phyloP scores from a whole-genome alignment of 2,113 vertebrate genomes.

The Eclectus roratus region DNA sequence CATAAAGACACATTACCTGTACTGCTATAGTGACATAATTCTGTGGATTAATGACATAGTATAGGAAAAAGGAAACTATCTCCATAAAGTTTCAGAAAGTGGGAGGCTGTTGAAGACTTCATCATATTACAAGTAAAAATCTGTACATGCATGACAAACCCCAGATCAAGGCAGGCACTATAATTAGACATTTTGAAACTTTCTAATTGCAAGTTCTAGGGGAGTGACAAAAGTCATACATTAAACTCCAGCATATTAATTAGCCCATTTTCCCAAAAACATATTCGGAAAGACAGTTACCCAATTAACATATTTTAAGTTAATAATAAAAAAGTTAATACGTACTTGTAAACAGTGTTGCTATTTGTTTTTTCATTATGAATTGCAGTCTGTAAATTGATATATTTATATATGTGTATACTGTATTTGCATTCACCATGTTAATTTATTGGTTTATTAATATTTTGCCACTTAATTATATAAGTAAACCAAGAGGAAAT shows the following conservation, averaged over 20 bases:
- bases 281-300: not conserved
- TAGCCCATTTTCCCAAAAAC: not conserved
- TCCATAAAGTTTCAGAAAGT: not conserved
- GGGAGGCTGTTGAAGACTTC: not conserved
- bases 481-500: not conserved
- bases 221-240: conserved; percentile 11
- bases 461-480: not conserved
- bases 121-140: not conserved
- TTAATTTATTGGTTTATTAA: not conserved
- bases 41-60: not conserved
- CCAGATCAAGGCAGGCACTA: not conserved
- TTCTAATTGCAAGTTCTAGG: not conserved
- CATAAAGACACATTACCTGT: not conserved
- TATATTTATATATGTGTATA: not conserved
- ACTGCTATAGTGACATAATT: not conserved
- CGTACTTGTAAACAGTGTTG: not conserved
- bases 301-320: conserved; percentile 4
- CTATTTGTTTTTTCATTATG: conserved; percentile 33
- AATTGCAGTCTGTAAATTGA: not conserved
- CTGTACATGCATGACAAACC: not conserved
- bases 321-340: conserved; percentile 9
- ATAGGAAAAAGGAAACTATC: not conserved
- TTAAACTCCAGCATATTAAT: not conserved
- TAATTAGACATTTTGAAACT: not conserved
- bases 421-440: not conserved